Percentiles rank a stretch among this genome's conserved stretches.
These are phyloP conservation scores for Deroplatys truncata DNA, from an alignment of 2,888 invertebrate genomes.

Conservation along the genomic window DNA sequence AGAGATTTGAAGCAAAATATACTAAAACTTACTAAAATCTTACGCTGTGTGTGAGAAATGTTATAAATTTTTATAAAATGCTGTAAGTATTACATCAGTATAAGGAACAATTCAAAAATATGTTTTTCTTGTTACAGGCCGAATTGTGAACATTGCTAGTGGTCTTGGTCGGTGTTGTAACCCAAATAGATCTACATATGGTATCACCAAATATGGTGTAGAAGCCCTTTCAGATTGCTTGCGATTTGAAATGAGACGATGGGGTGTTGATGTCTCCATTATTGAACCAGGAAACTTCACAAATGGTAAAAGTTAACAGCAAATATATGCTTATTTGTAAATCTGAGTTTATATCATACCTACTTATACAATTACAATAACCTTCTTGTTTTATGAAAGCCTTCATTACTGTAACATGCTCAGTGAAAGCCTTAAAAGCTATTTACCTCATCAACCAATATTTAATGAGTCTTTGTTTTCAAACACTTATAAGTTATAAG, in stretches of 20 bases:
- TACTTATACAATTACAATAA: too few species aligned
- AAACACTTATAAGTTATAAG: too few species aligned
- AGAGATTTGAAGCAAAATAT: too few species aligned
- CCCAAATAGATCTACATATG: constrained; percentile 35
- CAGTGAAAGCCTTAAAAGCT: too few species aligned
- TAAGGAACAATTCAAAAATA: too few species aligned
- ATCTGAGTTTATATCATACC: neutral
- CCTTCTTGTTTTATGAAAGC: too few species aligned
- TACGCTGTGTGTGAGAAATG: too few species aligned
- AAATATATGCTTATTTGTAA: neutral
- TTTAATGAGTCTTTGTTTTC: too few species aligned
- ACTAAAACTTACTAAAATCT: too few species aligned
- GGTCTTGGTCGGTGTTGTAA: neutral
- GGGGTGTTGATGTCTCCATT: constrained; percentile 36
- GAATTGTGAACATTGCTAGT: neutral
- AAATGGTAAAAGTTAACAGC: constrained; percentile 32
- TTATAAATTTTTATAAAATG: too few species aligned
- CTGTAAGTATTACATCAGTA: too few species aligned
- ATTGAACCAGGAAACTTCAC: constrained; percentile 41
- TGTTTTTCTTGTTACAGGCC: neutral
- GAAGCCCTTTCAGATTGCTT: constrained; percentile 39
- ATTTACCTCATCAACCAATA: neutral
- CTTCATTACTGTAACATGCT: too few species aligned
- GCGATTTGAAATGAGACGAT: constrained; percentile 36
- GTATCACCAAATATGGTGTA: constrained; percentile 39